Percentiles rank a stretch among this genome's conserved stretches.
Conservation (phyloP, 2,888 invertebrate species). For the Prenolepis imparis region DNA sequence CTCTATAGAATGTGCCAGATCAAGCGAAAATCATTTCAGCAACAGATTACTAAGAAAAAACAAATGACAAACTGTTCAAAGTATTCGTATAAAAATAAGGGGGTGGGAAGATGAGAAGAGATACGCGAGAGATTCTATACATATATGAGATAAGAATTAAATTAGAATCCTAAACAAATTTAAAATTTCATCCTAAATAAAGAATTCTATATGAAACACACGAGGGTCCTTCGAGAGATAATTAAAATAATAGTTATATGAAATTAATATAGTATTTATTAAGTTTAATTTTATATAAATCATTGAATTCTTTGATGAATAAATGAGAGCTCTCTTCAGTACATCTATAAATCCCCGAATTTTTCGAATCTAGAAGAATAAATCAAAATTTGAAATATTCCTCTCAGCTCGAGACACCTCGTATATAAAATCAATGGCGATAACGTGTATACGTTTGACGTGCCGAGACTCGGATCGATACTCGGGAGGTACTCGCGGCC, state of each 20-base stretch:
- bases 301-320: neutral
- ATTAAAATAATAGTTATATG: neutral
- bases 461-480: slow-evolving; percentile 68
- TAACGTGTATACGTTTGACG: slow-evolving; percentile 67
- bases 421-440: slow-evolving; percentile 65
- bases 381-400: slow-evolving; percentile 39
- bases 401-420: slow-evolving; percentile 5
- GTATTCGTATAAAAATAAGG: neutral
- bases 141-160: neutral
- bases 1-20: neutral
- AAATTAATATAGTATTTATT: too few species aligned
- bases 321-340: neutral
- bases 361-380: neutral
- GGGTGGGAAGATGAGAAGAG: neutral
- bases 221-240: neutral
- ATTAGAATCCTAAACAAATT: neutral
- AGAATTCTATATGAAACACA: neutral
- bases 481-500: slow-evolving; percentile 61
- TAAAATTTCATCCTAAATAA: neutral
- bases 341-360: neutral
- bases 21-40: neutral
- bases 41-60: neutral
- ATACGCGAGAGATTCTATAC: neutral
- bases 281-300: too few species aligned
- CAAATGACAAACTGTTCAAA: neutral